These are phyloP conservation scores for Forbesichthys papilliferus DNA, from an alignment of 2,113 vertebrate species.

Conservation along the genomic window DNA sequence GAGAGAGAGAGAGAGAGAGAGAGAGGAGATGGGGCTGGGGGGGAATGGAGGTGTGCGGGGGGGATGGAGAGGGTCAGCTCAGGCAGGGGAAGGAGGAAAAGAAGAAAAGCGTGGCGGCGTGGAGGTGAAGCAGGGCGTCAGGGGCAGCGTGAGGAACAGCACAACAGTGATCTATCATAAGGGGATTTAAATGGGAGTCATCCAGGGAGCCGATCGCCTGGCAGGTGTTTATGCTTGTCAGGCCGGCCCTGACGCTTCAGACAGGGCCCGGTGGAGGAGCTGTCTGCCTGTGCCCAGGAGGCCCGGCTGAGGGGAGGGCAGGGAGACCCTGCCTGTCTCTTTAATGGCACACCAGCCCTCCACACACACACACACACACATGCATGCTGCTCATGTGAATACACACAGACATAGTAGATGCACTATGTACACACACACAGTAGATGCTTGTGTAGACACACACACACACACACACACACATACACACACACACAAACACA, in stretches of 20 bases:
- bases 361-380: conserved; percentile 2
- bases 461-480: conserved; percentile 4
- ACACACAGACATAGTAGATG: conserved; percentile 14
- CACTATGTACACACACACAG: not conserved
- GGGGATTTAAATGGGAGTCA: conserved; percentile 54
- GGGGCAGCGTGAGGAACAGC: conserved; percentile 39
- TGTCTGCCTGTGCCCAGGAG: conserved; percentile 55
- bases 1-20: not conserved
- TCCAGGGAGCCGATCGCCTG: conserved; percentile 53
- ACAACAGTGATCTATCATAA: conserved; percentile 47
- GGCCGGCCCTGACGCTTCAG: conserved; percentile 59
- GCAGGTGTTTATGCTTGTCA: conserved; percentile 74
- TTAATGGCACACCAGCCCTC: conserved; percentile 32
- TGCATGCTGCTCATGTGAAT: conserved; percentile 15
- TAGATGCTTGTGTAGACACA: conserved; percentile 22
- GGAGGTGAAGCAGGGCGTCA: conserved; percentile 7
- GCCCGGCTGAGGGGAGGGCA: conserved; percentile 30
- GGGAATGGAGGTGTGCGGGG: conserved; percentile 11
- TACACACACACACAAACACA: conserved; percentile 13
- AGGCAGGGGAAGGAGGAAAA: conserved; percentile 12
- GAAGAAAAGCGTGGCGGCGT: not conserved
- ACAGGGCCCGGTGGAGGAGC: conserved; percentile 61
- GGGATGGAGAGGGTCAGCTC: conserved; percentile 30
- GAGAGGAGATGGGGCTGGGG: conserved; percentile 20
- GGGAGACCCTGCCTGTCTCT: conserved; percentile 21